Base-by-base conservation (phyloP, 2,797 vertebrate genomes). In the Channa striata region DNA sequence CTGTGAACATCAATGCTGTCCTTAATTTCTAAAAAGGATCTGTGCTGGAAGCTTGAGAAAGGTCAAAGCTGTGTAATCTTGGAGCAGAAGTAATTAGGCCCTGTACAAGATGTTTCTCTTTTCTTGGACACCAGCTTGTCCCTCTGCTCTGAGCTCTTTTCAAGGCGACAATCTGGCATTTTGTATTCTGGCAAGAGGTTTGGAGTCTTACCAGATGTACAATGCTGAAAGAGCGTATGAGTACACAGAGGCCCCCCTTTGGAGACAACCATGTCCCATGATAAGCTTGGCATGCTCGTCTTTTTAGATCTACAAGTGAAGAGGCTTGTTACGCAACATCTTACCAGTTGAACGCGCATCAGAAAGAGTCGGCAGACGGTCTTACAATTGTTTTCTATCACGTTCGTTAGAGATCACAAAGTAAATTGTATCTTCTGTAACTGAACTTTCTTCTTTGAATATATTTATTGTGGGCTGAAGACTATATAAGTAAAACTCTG, bases 51-150 rank as follows among this genome's bases (percentile, higher is more conserved):
- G 75, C 84, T 66, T 88, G 86, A 82, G 74, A 89, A 90, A 84
- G 78, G 89, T 91, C 84, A 90, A 78, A 82, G 78, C 83, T 77
- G 58, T 71, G 73, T 88, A 89, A 91, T 90, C 79, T 88, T 72
- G 66, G 76, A 90, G 80, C 80, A 80, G 77, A 92, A 90, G 89
- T 93, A 93, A 93, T 93, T 90, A 86, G 89, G 64, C 74, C 68
- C 79, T 69, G 81, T 78, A 84, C 90, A 91, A 85, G 89, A 91
- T 86, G 87, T 81, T 82, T 82, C 78, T 72, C 67, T 78, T 77
- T 85, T 89, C 82, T 91, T 83, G 82, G 88, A 86, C 72, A 71
- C 77, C 84, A 81, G 80, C 72, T 84, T 75, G 61, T 87, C 68
- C 86, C 69, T 85, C 78, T 60, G 74, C 77, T 81, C 68, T 66